Evolutionary conservation across 2,888 invertebrate species (phyloP).

Genomic region (Aporophyla lueneburgensis): DNA sequence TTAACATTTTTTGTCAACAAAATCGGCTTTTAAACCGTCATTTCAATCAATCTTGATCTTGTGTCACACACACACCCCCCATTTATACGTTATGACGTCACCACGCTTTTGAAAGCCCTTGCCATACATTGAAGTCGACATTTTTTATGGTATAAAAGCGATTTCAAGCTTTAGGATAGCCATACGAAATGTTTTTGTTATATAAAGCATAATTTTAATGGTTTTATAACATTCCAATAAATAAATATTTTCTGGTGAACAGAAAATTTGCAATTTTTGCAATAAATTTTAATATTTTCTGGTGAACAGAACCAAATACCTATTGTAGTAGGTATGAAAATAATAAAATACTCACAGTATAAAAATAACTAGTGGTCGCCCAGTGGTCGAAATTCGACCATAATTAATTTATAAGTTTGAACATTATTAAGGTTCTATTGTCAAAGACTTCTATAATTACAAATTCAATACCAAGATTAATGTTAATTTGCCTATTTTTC

Average conservation of each 20-base stretch:
- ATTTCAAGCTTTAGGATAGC: constrained; percentile 37
- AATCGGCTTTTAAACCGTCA: not conserved
- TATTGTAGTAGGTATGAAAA: not conserved
- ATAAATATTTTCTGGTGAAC: constrained; percentile 15
- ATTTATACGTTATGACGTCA: constrained; percentile 1
- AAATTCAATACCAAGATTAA: too few species aligned
- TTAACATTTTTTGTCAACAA: not conserved
- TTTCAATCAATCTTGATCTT: constrained; percentile 26
- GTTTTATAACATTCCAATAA: constrained; percentile 10
- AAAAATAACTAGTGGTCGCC: too few species aligned
- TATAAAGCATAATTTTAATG: constrained; percentile 19
- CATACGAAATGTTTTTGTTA: constrained; percentile 2
- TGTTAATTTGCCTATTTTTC: too few species aligned
- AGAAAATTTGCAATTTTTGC: too few species aligned
- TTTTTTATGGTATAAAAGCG: constrained; percentile 21
- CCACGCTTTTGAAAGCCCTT: constrained; percentile 7
- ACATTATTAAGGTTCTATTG: too few species aligned
- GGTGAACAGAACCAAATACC: not conserved
- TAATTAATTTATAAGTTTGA: too few species aligned
- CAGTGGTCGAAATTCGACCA: too few species aligned
- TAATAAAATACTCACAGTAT: not conserved
- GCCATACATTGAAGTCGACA: constrained; percentile 10
- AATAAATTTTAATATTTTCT: constrained; percentile 25
- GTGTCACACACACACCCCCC: not conserved
- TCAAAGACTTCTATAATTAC: too few species aligned